phyloP scores from a whole-genome alignment of 1,140 invertebrate genomes.

The Gryllus bimaculatus region DNA sequence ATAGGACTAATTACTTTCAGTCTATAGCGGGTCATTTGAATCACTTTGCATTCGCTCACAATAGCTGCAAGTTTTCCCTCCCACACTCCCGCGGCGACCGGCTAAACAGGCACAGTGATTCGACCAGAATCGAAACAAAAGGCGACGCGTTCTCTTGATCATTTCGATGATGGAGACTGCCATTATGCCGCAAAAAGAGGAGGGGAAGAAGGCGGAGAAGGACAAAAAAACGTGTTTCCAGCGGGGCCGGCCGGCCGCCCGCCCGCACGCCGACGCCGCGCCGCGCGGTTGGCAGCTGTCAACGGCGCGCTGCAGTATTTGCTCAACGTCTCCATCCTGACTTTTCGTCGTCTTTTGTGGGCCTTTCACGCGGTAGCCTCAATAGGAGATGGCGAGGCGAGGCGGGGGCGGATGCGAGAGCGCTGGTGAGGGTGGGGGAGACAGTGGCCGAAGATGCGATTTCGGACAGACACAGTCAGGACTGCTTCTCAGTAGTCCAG shows the following conservation, averaged over 20 bases:
- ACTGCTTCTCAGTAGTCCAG: too few species aligned
- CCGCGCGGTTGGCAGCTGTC: neutral
- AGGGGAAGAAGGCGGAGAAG: neutral
- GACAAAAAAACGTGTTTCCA: neutral
- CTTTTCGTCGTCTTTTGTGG: neutral
- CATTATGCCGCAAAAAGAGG: neutral
- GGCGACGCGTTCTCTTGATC: neutral
- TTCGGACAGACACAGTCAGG: too few species aligned
- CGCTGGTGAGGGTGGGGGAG: neutral
- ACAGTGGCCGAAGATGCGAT: too few species aligned
- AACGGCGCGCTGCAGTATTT: neutral
- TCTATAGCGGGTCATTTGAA: neutral
- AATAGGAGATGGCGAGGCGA: neutral
- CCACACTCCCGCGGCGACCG: too few species aligned
- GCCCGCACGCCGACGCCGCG: too few species aligned
- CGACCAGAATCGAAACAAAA: neutral
- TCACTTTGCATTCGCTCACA: neutral
- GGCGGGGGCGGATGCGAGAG: neutral
- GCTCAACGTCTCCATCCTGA: neutral
- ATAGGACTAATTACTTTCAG: neutral
- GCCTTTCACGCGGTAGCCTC: neutral
- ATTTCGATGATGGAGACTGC: neutral
- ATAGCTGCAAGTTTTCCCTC: neutral
- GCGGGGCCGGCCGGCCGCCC: too few species aligned
- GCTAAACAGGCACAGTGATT: neutral